Base-by-base conservation (phyloP, 2,888 invertebrate genomes). In the Micropterix aruncella region DNA sequence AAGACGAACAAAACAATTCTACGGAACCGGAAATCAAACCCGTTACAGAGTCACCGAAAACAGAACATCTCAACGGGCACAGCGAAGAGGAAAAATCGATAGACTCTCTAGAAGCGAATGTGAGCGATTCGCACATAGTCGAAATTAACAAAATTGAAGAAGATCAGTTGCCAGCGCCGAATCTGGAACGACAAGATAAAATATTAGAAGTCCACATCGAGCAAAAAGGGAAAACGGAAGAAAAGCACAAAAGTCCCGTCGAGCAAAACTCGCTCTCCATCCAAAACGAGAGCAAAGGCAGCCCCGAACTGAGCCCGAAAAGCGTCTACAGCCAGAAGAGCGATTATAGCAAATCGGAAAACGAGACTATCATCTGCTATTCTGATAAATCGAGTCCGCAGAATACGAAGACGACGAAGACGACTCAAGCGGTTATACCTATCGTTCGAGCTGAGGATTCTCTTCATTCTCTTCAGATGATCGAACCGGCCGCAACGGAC, bases 81-180 rank as follows among this genome's bases (percentile, higher is more conserved):
- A 5, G 50, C 45, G 60, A 71, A 38, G 70, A 70, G 52, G 56
- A 53, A 47, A 62, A 60, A 55, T 71, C 70, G 52, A 69, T 71
- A 51, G 63, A 70, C 54, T 71, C 70, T 48, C 57, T 71, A 51
- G 70, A 71, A 50, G 69, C 68, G n/a, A 70, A 71, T 54, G 70
- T 70, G 44, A 70, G 70, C 49, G 70, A 66, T 49, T 70, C 70
- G 19, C 70, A 70, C 50, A 70, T 71, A 47, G 64, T 69, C 59
- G 65, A 69, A 59, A 70, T 72, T 53, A 70, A 71, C 52, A 70
- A 70, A 59, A 63, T 70, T 57, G 66, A 45, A n/a, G 38, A 38
- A 37, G 27, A 40, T 14, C 18, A 40, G 16, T 15, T 46, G 38
- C 17, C 19, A 27, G 44, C 37, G 36, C 41, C n/a, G 18, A 36